Conservation (phyloP, 2,113 vertebrate genomes). For the Desmodus rotundus region DNA sequence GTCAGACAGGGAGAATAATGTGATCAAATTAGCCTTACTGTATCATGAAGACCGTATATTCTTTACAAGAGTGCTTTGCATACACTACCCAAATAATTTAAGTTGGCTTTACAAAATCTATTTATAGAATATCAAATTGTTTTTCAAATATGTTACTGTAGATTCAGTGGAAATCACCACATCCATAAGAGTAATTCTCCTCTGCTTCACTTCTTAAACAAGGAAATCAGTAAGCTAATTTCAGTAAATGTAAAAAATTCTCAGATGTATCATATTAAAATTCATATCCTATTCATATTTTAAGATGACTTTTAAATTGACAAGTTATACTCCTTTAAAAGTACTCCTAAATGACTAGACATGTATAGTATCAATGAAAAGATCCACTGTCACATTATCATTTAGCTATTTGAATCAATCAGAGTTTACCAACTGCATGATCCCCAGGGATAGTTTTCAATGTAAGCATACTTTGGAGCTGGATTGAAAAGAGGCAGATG, state of each 20-base stretch:
- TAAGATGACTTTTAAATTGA: conserved; percentile 31
- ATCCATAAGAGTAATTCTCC: conserved; percentile 1
- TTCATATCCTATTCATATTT: not conserved
- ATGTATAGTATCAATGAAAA: not conserved
- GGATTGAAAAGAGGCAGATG: not conserved
- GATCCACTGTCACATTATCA: not conserved
- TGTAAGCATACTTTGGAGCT: not conserved
- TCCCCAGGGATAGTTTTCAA: not conserved
- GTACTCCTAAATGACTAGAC: not conserved
- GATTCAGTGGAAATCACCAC: not conserved
- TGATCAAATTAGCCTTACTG: conserved; percentile 34
- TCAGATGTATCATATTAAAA: conserved; percentile 39
- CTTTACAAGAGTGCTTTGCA: conserved; percentile 15
- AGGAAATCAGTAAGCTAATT: conserved; percentile 50
- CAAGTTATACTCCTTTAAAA: not conserved
- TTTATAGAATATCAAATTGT: conserved; percentile 32
- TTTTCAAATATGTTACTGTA: conserved; percentile 13
- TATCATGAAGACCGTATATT: conserved; percentile 27
- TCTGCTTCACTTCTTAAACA: conserved; percentile 36
- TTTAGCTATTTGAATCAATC: not conserved
- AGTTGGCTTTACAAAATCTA: conserved; percentile 44
- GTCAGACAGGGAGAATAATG: conserved; percentile 18
- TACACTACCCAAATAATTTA: conserved; percentile 31
- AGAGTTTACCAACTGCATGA: not conserved
- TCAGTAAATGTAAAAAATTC: conserved; percentile 37